Percentiles rank a stretch among this genome's conserved stretches.
Conservation (phyloP, 1,140 invertebrate species). For the Lasaia peninsularis region DNA sequence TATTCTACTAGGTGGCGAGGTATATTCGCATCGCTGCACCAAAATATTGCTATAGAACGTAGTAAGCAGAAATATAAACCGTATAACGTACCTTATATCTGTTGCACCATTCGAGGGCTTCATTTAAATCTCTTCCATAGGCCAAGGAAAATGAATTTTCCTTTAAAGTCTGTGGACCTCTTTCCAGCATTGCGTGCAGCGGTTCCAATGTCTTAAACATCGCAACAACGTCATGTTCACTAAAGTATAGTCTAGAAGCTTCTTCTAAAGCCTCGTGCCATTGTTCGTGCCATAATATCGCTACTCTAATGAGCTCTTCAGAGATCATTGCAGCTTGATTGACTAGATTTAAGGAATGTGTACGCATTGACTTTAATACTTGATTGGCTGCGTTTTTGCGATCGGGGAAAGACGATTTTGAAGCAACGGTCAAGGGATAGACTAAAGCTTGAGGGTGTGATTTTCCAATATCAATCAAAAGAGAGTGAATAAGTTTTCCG, state of each 20-base stretch:
- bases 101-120: conserved; percentile 96
- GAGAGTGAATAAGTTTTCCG: conserved; percentile 92
- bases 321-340: conserved; percentile 96
- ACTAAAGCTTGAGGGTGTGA: conserved; percentile 94
- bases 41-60: too few relatives aligned
- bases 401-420: conserved; percentile 93
- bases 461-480: conserved; percentile 96
- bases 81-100: conserved; percentile 82
- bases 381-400: conserved; percentile 95
- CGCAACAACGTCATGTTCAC: conserved; percentile 94
- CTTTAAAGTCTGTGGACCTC: conserved; percentile 96
- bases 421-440: conserved; percentile 97
- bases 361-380: conserved; percentile 96
- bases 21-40: too few relatives aligned
- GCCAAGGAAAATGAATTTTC: conserved; percentile 98
- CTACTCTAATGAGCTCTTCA: conserved; percentile 98
- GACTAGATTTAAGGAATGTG: conserved; percentile 94
- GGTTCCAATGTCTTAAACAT: conserved; percentile 98
- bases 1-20: too few relatives aligned
- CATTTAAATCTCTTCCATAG: conserved; percentile 94
- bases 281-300: conserved; percentile 99
- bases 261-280: conserved; percentile 99
- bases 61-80: not conserved
- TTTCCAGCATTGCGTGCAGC: conserved; percentile 94
- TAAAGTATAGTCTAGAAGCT: conserved; percentile 95